Percentiles rank a stretch among this genome's conserved stretches.
Conservation (phyloP, 2,797 vertebrate genomes). For the Heterohyrax brucei region DNA sequence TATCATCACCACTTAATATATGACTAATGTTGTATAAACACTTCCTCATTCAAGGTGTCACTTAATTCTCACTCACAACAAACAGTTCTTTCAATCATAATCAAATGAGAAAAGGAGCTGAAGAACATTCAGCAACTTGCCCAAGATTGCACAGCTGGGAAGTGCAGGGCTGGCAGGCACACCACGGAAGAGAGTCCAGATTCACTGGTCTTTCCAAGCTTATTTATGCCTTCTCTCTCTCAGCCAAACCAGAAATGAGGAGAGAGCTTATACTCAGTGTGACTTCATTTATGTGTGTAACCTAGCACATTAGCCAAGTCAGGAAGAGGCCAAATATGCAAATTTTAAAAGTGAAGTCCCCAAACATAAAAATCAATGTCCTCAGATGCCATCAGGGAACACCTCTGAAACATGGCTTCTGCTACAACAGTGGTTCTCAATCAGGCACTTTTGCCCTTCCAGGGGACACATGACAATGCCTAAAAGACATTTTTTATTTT, state of each 20-base stretch:
- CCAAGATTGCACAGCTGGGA: slow-evolving; percentile 4
- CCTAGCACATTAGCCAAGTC: slow-evolving; percentile 2
- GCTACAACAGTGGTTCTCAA: slow-evolving; percentile 23
- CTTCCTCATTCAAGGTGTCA: slow-evolving; percentile 78
- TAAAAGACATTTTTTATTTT: slow-evolving; percentile 25
- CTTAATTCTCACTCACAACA: slow-evolving; percentile 81
- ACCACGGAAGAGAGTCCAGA: background rate
- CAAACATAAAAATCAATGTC: slow-evolving; percentile 66
- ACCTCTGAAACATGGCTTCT: background rate
- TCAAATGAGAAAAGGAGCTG: slow-evolving; percentile 56
- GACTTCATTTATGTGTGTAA: slow-evolving; percentile 68
- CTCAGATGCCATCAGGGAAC: background rate
- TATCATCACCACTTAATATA: slow-evolving; percentile 80
- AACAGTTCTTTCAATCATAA: slow-evolving; percentile 69
- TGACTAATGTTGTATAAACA: slow-evolving; percentile 84
- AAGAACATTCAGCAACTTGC: slow-evolving; percentile 4
- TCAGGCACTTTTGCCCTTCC: background rate
- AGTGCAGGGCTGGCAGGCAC: slow-evolving; percentile 50
- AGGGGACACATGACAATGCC: background rate
- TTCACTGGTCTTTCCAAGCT: slow-evolving; percentile 21
- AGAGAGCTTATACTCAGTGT: background rate
- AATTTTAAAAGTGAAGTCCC: slow-evolving; percentile 74
- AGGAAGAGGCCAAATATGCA: slow-evolving; percentile 66
- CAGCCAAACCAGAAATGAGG: slow-evolving; percentile 53
- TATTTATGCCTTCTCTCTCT: slow-evolving; percentile 65